phyloP scores from a whole-genome alignment of 1,140 invertebrate species.

The Oryzaephilus surinamensis region DNA sequence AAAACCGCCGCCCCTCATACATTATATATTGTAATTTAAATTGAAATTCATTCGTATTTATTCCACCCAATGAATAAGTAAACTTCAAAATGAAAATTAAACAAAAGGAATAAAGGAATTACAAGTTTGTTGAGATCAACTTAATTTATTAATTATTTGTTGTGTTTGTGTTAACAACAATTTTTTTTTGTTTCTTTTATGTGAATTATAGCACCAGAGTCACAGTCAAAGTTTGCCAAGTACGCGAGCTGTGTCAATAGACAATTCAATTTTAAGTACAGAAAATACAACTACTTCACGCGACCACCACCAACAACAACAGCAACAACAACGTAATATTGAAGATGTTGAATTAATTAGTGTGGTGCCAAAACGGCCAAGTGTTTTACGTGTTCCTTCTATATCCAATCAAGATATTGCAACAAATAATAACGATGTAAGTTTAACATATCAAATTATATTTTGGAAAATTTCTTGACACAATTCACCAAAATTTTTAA shows the following conservation, averaged over 20 bases:
- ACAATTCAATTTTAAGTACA: constrained; percentile 31
- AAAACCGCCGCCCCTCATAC: too few relatives aligned
- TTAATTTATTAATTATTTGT: too few relatives aligned
- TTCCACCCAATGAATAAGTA: background rate
- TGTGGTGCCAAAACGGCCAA: constrained; percentile 38
- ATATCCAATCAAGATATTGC: constrained; percentile 36
- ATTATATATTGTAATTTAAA: too few relatives aligned
- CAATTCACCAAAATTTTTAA: too few relatives aligned
- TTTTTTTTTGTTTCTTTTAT: background rate
- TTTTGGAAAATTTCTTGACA: too few relatives aligned
- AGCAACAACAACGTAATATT: too few relatives aligned
- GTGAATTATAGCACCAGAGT: background rate
- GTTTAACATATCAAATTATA: too few relatives aligned
- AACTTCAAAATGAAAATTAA: too few relatives aligned
- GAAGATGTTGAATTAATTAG: constrained; percentile 24
- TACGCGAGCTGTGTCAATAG: constrained; percentile 36
- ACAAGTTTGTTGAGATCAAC: too few relatives aligned
- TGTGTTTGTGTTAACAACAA: background rate
- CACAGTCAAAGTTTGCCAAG: constrained; percentile 14
- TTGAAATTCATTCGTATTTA: background rate
- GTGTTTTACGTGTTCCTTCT: constrained; percentile 43
- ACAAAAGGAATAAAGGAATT: too few relatives aligned
- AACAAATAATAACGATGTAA: constrained; percentile 30
- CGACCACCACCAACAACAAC: too few relatives aligned
- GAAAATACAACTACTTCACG: constrained; percentile 10